These are phyloP conservation scores for Ceratina calcarata DNA, from an alignment of 1,140 invertebrate species.

Conservation along the genomic window DNA sequence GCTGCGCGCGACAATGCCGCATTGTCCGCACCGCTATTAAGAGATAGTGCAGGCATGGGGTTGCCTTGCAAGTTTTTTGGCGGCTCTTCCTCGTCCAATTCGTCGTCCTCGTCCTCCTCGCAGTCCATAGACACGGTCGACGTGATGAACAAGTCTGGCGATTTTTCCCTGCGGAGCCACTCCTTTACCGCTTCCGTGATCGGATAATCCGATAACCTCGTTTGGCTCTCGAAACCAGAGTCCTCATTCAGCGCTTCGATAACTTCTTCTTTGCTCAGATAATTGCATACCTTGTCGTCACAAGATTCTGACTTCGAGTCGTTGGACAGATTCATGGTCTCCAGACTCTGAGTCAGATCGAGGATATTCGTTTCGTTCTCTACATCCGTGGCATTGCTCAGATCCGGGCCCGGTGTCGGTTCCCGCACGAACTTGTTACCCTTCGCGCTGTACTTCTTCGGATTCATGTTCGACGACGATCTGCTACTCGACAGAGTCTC, in stretches of 20 bases:
- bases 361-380: conserved; percentile 27
- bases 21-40: conserved; percentile 74
- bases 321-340: conserved; percentile 43
- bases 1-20: conserved; percentile 64
- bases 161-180: conserved; percentile 75
- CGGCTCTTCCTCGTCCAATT: conserved; percentile 68
- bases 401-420: conserved; percentile 71
- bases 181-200: conserved; percentile 78
- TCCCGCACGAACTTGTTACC: conserved; percentile 71
- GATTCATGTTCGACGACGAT: conserved; percentile 20
- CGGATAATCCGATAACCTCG: conserved; percentile 60
- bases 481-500: conserved; percentile 20
- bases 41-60: conserved; percentile 82
- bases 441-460: conserved; percentile 67
- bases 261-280: conserved; percentile 38
- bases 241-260: conserved; percentile 68
- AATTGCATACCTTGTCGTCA: conserved; percentile 20
- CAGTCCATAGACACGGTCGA: conserved; percentile 56
- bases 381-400: conserved; percentile 28
- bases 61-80: conserved; percentile 82
- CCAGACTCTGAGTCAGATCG: conserved; percentile 1
- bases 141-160: conserved; percentile 68
- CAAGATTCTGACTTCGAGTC: background rate
- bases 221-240: conserved; percentile 73
- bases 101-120: conserved; percentile 65